Evolutionary conservation across 1,140 invertebrate genomes (phyloP).

Genomic region (Lepidostoma basale): DNA sequence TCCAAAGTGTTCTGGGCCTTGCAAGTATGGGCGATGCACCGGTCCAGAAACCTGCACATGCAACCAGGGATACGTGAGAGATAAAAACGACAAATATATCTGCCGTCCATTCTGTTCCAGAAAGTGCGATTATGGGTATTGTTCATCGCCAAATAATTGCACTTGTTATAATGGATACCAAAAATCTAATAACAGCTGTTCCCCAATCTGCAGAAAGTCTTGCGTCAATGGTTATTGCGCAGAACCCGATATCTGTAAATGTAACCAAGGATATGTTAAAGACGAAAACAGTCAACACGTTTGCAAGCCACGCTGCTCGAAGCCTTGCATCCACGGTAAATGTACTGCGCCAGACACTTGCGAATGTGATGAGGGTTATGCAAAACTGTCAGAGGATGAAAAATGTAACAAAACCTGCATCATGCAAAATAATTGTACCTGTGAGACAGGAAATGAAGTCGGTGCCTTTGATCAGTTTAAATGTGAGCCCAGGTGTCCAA

Average conservation of each 20-base stretch:
- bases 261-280: conserved; percentile 30
- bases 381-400: neutral
- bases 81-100: neutral
- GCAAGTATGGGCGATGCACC: conserved; percentile 57
- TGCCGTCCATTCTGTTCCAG: conserved; percentile 13
- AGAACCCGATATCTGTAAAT: conserved; percentile 56
- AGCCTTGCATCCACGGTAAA: conserved; percentile 54
- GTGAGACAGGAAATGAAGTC: conserved; percentile 33
- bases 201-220: conserved; percentile 52
- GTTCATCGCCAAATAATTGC: conserved; percentile 57
- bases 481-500: conserved; percentile 8
- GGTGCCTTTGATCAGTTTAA: neutral
- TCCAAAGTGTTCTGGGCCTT: conserved; percentile 53
- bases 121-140: conserved; percentile 49
- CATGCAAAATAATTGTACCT: conserved; percentile 50
- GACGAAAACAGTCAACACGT: neutral
- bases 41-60: conserved; percentile 59
- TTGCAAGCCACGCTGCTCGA: conserved; percentile 56
- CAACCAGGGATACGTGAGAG: neutral
- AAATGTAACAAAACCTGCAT: neutral
- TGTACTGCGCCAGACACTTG: conserved; percentile 55
- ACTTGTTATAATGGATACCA: conserved; percentile 42
- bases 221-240: conserved; percentile 57
- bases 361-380: conserved; percentile 2
- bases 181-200: conserved; percentile 45